Conservation (phyloP, 1,140 invertebrate genomes). For the Ylistrum balloti region DNA sequence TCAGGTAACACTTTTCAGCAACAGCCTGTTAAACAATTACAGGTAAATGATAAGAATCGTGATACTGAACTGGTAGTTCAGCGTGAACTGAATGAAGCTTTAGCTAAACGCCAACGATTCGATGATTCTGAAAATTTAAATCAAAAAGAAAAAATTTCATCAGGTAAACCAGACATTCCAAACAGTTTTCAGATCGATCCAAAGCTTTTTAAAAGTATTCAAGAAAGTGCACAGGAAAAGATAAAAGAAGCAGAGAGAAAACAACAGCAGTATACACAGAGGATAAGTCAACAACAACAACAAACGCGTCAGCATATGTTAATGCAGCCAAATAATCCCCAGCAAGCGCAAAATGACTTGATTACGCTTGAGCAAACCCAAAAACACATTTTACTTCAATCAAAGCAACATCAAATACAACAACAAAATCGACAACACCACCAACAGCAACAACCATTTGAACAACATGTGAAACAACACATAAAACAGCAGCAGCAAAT, state of each 20-base stretch:
- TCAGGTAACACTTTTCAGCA: background rate
- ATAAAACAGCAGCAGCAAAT: background rate
- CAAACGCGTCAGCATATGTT: background rate
- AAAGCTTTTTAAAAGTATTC: background rate
- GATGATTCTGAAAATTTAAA: background rate
- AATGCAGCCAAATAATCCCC: background rate
- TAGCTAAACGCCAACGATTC: slow-evolving; percentile 10
- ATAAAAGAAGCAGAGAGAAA: slow-evolving; percentile 34
- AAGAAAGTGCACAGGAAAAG: background rate
- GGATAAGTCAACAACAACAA: background rate
- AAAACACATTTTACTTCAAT: background rate
- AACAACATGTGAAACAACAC: background rate
- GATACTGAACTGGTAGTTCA: slow-evolving; percentile 48
- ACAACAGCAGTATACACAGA: background rate
- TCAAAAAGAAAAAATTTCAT: background rate
- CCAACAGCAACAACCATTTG: background rate
- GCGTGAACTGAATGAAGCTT: slow-evolving; percentile 45
- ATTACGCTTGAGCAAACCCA: background rate
- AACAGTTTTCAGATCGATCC: background rate
- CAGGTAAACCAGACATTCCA: background rate
- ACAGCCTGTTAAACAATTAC: background rate
- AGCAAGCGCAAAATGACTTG: background rate
- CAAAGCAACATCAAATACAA: background rate
- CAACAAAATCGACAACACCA: background rate
- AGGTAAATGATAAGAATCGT: background rate